Base-by-base conservation (phyloP, 1,140 invertebrate species). In the Drosophila carrolli region DNA sequence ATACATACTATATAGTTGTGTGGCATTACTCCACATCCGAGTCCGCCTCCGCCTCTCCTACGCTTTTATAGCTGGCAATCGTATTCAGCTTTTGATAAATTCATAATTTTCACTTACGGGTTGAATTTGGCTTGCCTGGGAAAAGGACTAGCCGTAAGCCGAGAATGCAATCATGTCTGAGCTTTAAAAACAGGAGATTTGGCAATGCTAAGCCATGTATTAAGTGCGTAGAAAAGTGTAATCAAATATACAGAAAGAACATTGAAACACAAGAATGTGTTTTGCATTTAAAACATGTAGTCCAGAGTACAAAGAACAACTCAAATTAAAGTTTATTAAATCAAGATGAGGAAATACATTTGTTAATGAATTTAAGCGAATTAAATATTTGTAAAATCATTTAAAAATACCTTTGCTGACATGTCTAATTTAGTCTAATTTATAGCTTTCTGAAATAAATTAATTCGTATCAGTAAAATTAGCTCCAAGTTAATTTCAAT, bases 21-120 rank as follows among this genome's bases (percentile, higher is more conserved):
- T 14, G 5, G 47, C 47, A 50, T 50, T 50, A 50, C 27, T 50
- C 6, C 47, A 5, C 23, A n/a, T 50, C n/a, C 47, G n/a, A 29
- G 1, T 50, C 8, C 4, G 4, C 14, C 11, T 11, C 13, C 35
- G 43, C 56, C 37, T 3, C 23, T 4, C 23, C 23, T 23, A 23
- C 0, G 23, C 10, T 43, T 23, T 44, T 60, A 32, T 57, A 35
- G 5, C 59, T 37, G 46, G 11, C 35, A 67, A 35, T 11, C 63
- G 37, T 27, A 37, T 50, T 48, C 32, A 38, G 29, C 32, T 37
- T 23, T 38, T 65, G 60, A 66, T 65, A 68, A 50, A 68, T 68
- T 68, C 65, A 68, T 68, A 68, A 67, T 68, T 68, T 68, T 68
- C 37, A 68, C 59, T 65, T 63, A 63, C 58, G 37, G 10, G 8